These are phyloP conservation scores for Lagenorhynchus albirostris DNA, from an alignment of 2,113 vertebrate species.

Conservation along the genomic window DNA sequence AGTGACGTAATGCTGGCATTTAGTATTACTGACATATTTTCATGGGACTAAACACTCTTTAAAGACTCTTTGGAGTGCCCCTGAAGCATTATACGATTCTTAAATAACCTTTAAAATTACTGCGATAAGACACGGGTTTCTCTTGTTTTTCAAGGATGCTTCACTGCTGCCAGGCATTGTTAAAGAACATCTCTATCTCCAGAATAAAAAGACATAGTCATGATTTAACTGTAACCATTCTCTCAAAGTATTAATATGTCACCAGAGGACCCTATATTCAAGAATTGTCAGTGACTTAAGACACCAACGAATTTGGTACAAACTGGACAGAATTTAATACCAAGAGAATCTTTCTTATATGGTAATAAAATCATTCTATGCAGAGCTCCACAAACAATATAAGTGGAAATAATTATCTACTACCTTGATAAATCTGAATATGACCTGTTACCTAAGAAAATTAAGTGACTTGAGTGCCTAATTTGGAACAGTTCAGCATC, in stretches of 20 bases:
- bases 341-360: background rate
- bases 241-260: background rate
- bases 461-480: background rate
- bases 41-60: background rate
- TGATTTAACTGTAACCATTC: background rate
- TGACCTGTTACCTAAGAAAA: background rate
- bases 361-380: background rate
- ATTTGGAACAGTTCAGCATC: background rate
- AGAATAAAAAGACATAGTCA: background rate
- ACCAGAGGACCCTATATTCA: background rate
- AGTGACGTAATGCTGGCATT: background rate
- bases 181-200: background rate
- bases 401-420: background rate
- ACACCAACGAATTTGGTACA: background rate
- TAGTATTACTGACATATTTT: conserved; percentile 3
- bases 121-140: background rate
- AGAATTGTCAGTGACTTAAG: background rate
- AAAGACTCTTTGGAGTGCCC: background rate
- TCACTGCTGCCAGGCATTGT: background rate
- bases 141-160: background rate
- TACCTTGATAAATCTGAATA: background rate
- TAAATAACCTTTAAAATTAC: background rate
- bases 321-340: background rate
- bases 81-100: background rate
- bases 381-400: background rate